Base-by-base conservation (phyloP, 2,113 vertebrate species). In the Bubo scandiacus region DNA sequence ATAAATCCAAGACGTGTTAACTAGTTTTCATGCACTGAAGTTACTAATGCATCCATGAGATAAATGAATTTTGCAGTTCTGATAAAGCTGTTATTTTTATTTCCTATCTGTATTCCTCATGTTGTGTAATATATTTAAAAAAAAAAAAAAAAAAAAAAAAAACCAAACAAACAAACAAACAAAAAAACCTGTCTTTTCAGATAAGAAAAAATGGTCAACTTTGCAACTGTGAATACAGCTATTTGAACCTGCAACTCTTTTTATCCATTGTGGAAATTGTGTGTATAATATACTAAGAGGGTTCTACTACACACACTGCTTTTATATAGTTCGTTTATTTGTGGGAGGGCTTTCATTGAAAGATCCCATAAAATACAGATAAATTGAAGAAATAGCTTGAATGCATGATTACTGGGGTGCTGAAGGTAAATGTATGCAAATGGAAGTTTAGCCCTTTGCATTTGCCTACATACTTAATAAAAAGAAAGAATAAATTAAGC, bases 311-410 rank as follows among this genome's bases (percentile, higher is more conserved):
- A 90, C 86, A 79, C 63, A 68, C 87, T 92, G 54, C 67, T 67
- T 97, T 97, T 89, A 59, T 84, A 47, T 34, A 83, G 43, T 57
- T 61, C 81, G 67, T 97, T 97, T 94, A 94, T 98, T 97, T 96
- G 62, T 94, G 89, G 30, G 79, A 86, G 43, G 68, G 80, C 54
- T 92, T 92, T 96, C 70, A 61, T 71, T 96, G 93, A 79, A 96
- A 67, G 65, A 89, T 93, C 75, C 57, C 15, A 23, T 94, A 73
- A 87, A 96, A 97, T 84, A 88, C 40, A 88, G 81, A 81, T 83
- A 94, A 85, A 72, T 55, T 87, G 45, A 92, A 86, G 45, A 92
- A 94, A 86, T 81, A 47, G 29, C 49, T 86, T 84, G 75, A 89
- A 83, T 87, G 21, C 25, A 4, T 81, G 59, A 58, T 90, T 47